Percentiles rank a stretch among this genome's conserved stretches.
Conservation (phyloP, 2,888 invertebrate genomes). For the Psylliodes chrysocephalus region DNA sequence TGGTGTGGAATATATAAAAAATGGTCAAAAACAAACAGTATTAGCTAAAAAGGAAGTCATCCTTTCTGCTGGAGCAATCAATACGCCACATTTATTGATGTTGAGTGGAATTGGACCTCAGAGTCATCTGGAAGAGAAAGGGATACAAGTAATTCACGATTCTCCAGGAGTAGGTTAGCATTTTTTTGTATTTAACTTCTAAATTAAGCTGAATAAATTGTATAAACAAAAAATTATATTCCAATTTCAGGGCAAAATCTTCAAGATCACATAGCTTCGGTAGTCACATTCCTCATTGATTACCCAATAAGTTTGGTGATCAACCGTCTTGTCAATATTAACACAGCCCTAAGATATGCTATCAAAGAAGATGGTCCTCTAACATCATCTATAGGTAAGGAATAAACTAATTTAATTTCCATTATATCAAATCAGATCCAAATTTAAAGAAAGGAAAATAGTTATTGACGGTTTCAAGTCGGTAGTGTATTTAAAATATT, state of each 20-base stretch:
- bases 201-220: too few relatives aligned
- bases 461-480: too few relatives aligned
- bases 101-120: slow-evolving; percentile 85
- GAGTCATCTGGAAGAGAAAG: slow-evolving; percentile 76
- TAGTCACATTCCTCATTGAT: slow-evolving; percentile 83
- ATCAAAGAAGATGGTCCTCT: slow-evolving; percentile 87
- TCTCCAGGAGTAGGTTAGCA: slow-evolving; percentile 75
- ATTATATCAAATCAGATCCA: too few relatives aligned
- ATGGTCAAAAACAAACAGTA: slow-evolving; percentile 74
- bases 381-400: slow-evolving; percentile 78
- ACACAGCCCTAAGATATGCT: slow-evolving; percentile 85
- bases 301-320: slow-evolving; percentile 83
- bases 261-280: slow-evolving; percentile 92
- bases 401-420: too few relatives aligned
- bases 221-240: too few relatives aligned
- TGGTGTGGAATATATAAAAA: slow-evolving; percentile 80
- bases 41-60: slow-evolving; percentile 84
- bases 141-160: slow-evolving; percentile 74
- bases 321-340: slow-evolving; percentile 83
- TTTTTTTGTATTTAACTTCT: not conserved
- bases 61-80: slow-evolving; percentile 89
- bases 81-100: slow-evolving; percentile 91
- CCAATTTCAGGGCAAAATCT: slow-evolving; percentile 78
- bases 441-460: too few relatives aligned
- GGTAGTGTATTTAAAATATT: too few relatives aligned